Base-by-base conservation (phyloP, 2,888 invertebrate species). In the Drosophila neoperkinsi region DNA sequence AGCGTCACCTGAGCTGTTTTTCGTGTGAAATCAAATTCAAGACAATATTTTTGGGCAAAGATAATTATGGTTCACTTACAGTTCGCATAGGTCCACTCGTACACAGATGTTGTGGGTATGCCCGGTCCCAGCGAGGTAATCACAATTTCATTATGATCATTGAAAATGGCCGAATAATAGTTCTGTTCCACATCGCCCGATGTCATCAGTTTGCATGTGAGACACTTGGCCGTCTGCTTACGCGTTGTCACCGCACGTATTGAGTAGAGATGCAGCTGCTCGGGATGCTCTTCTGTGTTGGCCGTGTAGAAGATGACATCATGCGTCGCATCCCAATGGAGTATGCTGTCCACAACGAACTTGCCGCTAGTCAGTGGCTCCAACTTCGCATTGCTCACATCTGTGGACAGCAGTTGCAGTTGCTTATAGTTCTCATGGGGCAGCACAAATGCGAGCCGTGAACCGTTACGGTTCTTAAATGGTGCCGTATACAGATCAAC, bases 121-220 rank as follows among this genome's bases (percentile, higher is more conserved):
- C 95, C 95, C 1, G 98, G 98, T 1, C 99, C 99, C 53, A 95
- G 95, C 84, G 99, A 98, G 71, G 95, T 96, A 73, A 98, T 94
- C 13, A 96, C 94, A 82, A 97, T 96, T 91, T 96, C 95, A 21
- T 95, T 94, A 30, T 95, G 95, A 66, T 95, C 95, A 92, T 97
- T 97, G 90, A 97, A 95, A 38, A 94, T 94, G 0, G 95, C 97
- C 11, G 94, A 91, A 55, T 90, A 93, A 58, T 93, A 93, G 38
- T 80, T 92, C 76, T 93, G 93, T 25, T 84, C 85, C 28, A 90
- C 81, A 38, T 88, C 90, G 56, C 89, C 92, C 38, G 91, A 91
- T 49, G 71, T 79, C 66, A 87, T 86, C 62, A 92, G 72, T 46
- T 94, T 93, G 93, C 99, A 99, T 0, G 98, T 96, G 88, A 98